A percentile compares a stretch with the other conserved stretches of the same genome.
phyloP scores from a whole-genome alignment of 1,140 invertebrate species.

The Branchinecta lindahli region DNA sequence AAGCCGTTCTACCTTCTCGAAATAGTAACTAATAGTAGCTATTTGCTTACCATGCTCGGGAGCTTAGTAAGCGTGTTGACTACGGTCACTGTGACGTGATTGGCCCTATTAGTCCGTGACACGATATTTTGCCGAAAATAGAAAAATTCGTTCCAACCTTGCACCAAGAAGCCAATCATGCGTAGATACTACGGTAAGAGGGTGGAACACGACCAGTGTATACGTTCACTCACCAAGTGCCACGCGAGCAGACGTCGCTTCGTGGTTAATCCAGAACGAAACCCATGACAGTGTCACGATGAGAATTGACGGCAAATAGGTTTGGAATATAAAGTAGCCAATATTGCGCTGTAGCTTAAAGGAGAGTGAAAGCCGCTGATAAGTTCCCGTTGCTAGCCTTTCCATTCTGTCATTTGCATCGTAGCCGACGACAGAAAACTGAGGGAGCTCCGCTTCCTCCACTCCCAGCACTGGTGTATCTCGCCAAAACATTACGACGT shows the following conservation, averaged over 20 bases:
- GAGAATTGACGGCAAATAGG: conserved; percentile 60
- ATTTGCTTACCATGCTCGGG: no score
- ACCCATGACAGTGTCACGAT: conserved; percentile 77
- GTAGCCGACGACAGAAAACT: conserved; percentile 86
- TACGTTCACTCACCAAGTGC: conserved; percentile 43
- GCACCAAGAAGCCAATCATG: no score
- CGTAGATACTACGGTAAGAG: no score
- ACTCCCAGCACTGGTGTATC: conserved; percentile 75
- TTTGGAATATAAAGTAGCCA: conserved; percentile 66
- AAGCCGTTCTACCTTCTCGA: no score
- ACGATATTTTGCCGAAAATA: no score
- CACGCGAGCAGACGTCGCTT: conserved; percentile 59
- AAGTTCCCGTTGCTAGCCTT: conserved; percentile 65
- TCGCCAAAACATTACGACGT: conserved; percentile 94
- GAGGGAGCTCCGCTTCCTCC: conserved; percentile 80
- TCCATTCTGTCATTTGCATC: conserved; percentile 84
- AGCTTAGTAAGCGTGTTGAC: no score
- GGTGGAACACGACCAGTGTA: no score
- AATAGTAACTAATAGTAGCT: no score
- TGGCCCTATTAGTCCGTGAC: no score
- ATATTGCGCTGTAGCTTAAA: conserved; percentile 60
- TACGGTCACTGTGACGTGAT: no score
- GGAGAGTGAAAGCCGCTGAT: conserved; percentile 79
- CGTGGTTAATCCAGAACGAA: conserved; percentile 74
- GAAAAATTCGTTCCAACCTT: no score